phyloP scores from a whole-genome alignment of 2,113 vertebrate genomes.

The Corydoras sp. region DNA sequence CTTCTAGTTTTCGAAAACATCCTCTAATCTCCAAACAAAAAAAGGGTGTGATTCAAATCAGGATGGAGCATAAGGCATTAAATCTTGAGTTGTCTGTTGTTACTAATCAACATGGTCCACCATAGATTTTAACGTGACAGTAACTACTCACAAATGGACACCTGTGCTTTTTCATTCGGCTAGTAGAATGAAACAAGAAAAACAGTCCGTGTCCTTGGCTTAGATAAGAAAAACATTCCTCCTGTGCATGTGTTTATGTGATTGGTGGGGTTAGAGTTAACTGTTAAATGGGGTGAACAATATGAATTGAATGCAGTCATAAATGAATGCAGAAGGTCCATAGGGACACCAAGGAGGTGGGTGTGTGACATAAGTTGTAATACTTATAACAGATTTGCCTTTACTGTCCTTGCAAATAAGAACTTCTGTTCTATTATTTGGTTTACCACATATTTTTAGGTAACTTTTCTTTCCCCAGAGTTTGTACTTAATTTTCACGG shows the following conservation, averaged over 20 bases:
- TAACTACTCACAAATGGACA: conserved; percentile 1
- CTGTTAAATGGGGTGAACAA: neutral
- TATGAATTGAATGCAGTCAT: neutral
- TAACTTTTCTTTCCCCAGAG: no score
- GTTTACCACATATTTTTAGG: no score
- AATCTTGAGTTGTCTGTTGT: conserved; percentile 7
- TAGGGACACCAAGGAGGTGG: neutral
- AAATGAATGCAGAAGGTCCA: neutral
- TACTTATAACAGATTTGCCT: no score
- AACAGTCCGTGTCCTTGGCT: conserved; percentile 14
- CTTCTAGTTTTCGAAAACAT: conserved; percentile 12
- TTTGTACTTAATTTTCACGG: no score
- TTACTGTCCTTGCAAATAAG: no score
- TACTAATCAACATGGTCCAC: neutral
- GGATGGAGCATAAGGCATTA: conserved; percentile 29
- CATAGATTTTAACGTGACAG: conserved; percentile 7
- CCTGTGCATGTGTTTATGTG: neutral
- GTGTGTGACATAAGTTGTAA: no score
- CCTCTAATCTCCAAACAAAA: neutral
- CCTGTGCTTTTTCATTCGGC: neutral
- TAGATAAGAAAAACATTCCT: neutral
- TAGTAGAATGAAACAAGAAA: neutral
- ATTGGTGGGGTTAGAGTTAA: neutral
- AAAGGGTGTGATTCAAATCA: conserved; percentile 22
- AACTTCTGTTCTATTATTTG: no score